phyloP scores from a whole-genome alignment of 2,888 invertebrate genomes.

The Allolobophora icterica region DNA sequence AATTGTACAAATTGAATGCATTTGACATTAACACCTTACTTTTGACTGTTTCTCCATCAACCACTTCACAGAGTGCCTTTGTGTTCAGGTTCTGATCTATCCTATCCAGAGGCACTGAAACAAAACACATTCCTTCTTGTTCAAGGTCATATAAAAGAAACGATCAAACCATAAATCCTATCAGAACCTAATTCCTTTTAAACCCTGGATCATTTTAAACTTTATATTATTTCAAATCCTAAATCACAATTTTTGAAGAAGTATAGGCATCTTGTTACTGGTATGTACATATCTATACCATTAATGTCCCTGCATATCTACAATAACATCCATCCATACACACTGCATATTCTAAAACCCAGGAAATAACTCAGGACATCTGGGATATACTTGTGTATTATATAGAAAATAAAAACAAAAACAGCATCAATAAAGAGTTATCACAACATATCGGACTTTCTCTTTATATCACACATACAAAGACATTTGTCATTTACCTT shows the following conservation, averaged over 20 bases:
- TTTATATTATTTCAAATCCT: neutral
- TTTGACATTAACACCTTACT: neutral
- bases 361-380: neutral
- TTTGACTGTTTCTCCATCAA: neutral
- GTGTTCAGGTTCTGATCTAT: constrained; percentile 18
- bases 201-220: neutral
- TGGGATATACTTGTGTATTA: neutral
- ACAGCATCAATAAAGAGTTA: neutral
- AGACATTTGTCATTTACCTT: neutral
- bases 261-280: too few relatives aligned
- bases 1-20: neutral
- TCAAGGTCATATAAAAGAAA: neutral
- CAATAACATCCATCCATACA: neutral
- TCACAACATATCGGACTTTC: neutral
- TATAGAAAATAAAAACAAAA: neutral
- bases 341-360: neutral
- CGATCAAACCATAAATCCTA: neutral
- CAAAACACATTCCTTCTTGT: neutral
- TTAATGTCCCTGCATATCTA: too few relatives aligned
- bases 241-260: neutral
- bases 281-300: too few relatives aligned
- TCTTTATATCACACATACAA: neutral
- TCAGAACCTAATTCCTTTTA: neutral
- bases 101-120: neutral
- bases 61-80: constrained; percentile 14